These are phyloP conservation scores for Aphis gossypii DNA, from an alignment of 1,140 invertebrate species.

Conservation along the genomic window DNA sequence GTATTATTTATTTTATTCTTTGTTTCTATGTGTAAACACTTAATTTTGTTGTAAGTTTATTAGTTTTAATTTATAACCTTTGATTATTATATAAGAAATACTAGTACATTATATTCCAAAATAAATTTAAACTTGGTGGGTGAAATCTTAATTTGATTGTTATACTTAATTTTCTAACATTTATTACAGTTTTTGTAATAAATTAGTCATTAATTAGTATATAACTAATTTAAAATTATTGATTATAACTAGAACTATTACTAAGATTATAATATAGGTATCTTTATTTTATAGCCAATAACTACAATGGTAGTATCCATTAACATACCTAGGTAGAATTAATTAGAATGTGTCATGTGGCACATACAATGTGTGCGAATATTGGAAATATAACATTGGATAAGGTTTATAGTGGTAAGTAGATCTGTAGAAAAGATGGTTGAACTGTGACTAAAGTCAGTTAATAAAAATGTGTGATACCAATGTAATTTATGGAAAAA, in stretches of 20 bases:
- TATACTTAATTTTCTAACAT: neutral
- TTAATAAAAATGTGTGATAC: too few species aligned
- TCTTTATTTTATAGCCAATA: neutral
- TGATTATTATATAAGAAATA: neutral
- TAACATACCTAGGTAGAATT: neutral
- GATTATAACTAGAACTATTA: neutral
- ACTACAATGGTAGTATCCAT: neutral
- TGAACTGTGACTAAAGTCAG: neutral
- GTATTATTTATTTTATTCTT: slow-evolving; percentile 4
- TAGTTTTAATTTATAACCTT: neutral
- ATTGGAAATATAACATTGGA: neutral
- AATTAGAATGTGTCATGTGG: neutral
- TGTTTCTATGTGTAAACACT: neutral
- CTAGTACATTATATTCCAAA: neutral
- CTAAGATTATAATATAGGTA: neutral
- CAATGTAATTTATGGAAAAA: neutral
- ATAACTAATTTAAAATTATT: neutral
- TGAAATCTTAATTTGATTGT: neutral
- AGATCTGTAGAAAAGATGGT: neutral
- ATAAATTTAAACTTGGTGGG: neutral
- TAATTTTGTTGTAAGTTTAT: neutral
- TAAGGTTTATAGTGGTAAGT: neutral
- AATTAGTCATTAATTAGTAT: neutral
- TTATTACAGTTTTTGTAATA: neutral
- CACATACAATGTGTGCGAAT: neutral